Conservation (phyloP, 2,113 vertebrate genomes). For the Cisticola juncidis region DNA sequence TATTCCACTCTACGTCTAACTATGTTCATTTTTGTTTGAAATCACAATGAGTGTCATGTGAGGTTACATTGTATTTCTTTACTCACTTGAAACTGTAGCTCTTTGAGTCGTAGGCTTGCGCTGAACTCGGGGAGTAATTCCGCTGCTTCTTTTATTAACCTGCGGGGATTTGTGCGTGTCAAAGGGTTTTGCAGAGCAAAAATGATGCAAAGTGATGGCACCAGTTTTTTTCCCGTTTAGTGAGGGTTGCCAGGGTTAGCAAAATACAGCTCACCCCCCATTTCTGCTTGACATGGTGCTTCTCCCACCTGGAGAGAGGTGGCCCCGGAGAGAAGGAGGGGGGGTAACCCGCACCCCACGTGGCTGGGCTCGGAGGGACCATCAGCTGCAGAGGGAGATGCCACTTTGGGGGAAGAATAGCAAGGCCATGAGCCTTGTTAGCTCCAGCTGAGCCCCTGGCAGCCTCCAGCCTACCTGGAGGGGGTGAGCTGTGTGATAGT, state of each 20-base stretch:
- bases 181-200: background rate
- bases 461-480: conserved; percentile 18
- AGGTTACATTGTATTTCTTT: background rate
- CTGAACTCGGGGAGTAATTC: background rate
- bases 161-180: background rate
- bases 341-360: background rate
- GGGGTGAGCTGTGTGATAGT: background rate
- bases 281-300: background rate
- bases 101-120: rapidly evolving
- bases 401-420: conserved; percentile 44
- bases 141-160: background rate
- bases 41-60: background rate
- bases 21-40: background rate
- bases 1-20: background rate
- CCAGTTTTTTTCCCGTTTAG: background rate
- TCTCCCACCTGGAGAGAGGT: background rate
- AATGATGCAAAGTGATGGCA: background rate
- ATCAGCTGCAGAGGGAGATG: conserved; percentile 14
- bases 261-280: background rate
- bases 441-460: conserved; percentile 69
- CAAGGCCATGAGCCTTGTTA: background rate
- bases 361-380: background rate
- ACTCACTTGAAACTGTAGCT: background rate
- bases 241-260: background rate
- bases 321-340: background rate